Evolutionary conservation across 1,140 invertebrate genomes (phyloP).

Genomic region (Nymphalis io): DNA sequence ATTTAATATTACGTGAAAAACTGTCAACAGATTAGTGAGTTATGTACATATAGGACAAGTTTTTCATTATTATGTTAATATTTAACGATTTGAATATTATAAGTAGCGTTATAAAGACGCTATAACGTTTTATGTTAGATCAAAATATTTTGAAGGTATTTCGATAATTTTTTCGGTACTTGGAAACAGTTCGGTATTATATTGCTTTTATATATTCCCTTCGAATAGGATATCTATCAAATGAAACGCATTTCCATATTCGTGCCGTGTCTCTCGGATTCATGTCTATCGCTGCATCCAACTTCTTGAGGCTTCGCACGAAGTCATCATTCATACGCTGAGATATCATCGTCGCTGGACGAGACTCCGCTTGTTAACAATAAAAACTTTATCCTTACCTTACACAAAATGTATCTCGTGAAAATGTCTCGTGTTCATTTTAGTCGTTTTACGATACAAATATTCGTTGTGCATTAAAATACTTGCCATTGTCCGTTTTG

Average conservation of each 20-base stretch:
- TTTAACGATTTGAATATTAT: constrained; percentile 30
- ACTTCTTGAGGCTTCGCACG: constrained; percentile 73
- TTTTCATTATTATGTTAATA: constrained; percentile 33
- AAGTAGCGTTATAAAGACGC: constrained; percentile 16
- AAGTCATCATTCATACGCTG: constrained; percentile 79
- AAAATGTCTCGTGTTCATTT: constrained; percentile 58
- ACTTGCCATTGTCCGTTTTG: constrained; percentile 34
- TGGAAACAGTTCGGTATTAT: not conserved
- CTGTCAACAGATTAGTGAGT: constrained; percentile 30
- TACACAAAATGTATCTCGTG: constrained; percentile 69
- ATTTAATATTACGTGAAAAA: constrained; percentile 33
- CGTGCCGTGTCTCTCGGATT: constrained; percentile 65
- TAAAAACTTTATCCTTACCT: constrained; percentile 76
- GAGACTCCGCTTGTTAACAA: constrained; percentile 77
- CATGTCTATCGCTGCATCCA: constrained; percentile 63
- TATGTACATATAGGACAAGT: constrained; percentile 20
- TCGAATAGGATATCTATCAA: constrained; percentile 46
- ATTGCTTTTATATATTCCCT: constrained; percentile 33
- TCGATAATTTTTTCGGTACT: constrained; percentile 10
- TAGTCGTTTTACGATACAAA: constrained; percentile 52
- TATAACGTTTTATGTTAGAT: constrained; percentile 1
- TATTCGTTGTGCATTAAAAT: constrained; percentile 29
- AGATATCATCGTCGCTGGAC: constrained; percentile 77
- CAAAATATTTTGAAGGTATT: not conserved
- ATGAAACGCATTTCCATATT: constrained; percentile 59